These are phyloP conservation scores for Liparis tanakae DNA, from an alignment of 2,797 vertebrate genomes.

Conservation along the genomic window DNA sequence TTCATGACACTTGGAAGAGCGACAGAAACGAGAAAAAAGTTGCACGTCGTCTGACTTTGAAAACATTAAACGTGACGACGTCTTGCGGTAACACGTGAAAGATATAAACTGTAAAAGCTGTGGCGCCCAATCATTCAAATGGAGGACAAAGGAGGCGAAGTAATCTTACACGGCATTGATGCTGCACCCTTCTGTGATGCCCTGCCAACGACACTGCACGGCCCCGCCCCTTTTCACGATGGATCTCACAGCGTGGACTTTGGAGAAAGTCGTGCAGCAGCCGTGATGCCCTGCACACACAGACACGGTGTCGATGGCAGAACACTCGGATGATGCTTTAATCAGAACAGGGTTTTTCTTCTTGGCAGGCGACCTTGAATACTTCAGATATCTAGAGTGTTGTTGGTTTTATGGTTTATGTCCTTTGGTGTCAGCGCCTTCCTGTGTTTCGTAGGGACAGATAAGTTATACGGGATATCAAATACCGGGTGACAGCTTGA, in stretches of 20 bases:
- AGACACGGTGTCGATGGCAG: background rate
- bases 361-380: background rate
- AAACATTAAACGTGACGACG: background rate
- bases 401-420: background rate
- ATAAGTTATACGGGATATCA: background rate
- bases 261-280: constrained; percentile 10
- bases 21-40: background rate
- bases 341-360: background rate
- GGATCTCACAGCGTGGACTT: background rate
- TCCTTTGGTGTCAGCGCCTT: background rate
- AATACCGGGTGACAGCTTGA: background rate
- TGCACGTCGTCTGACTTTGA: background rate
- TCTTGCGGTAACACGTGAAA: background rate
- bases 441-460: background rate
- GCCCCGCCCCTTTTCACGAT: background rate
- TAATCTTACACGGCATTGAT: constrained; percentile 29
- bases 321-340: background rate
- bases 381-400: background rate
- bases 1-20: constrained; percentile 15
- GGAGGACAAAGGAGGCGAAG: background rate
- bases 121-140: too few species aligned
- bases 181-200: constrained; percentile 19
- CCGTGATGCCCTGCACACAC: background rate
- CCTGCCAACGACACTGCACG: constrained; percentile 6
- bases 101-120: background rate